A percentile compares a stretch with the other conserved stretches of the same genome.
Evolutionary conservation across 1,140 invertebrate species (phyloP).

Genomic region (Euglossa dilemma): DNA sequence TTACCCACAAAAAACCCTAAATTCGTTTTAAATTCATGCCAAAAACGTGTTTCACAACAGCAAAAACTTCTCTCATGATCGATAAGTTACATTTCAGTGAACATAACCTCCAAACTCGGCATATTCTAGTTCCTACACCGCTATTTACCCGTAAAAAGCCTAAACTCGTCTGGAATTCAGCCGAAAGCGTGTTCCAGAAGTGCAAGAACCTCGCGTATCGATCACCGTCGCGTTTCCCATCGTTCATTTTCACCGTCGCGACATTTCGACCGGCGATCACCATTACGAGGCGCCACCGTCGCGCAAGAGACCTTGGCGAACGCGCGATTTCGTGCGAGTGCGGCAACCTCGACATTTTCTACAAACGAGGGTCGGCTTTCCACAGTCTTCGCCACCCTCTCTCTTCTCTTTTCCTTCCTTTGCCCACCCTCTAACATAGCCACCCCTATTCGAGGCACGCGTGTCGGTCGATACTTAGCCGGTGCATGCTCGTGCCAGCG

Average conservation of each 20-base stretch:
- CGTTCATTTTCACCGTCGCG: not conserved
- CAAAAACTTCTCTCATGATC: not conserved
- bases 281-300: not conserved
- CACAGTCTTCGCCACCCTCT: slow-evolving; percentile 11
- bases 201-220: not conserved
- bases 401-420: not conserved
- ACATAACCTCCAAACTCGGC: no score
- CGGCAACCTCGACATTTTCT: slow-evolving; percentile 48
- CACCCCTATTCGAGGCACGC: slow-evolving; percentile 2
- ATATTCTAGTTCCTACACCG: no score
- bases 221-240: not conserved
- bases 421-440: slow-evolving; percentile 1
- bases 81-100: no score
- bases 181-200: not conserved
- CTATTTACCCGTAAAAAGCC: not conserved
- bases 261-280: not conserved
- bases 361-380: slow-evolving; percentile 26
- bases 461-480: slow-evolving; percentile 51
- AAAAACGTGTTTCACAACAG: not conserved
- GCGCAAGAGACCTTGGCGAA: slow-evolving; percentile 10
- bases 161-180: not conserved
- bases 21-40: no score
- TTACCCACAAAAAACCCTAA: no score
- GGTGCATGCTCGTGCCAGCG: slow-evolving; percentile 51
- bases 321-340: slow-evolving; percentile 20